Percentiles rank a stretch among this genome's conserved stretches.
Evolutionary conservation across 1,140 invertebrate species (phyloP).

Genomic region (Diachasma alloeum): DNA sequence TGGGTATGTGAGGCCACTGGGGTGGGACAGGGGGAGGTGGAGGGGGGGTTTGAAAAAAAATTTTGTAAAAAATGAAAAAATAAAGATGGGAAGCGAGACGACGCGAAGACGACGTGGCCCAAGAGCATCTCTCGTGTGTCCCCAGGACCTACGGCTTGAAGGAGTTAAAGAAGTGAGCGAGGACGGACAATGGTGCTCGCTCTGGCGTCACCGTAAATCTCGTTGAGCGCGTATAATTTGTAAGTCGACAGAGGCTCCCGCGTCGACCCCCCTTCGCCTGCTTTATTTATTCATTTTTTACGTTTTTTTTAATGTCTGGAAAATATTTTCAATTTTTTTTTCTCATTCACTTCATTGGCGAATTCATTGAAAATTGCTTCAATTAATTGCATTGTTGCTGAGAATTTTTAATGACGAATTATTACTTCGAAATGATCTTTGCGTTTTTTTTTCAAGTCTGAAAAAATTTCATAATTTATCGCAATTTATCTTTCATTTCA

Average conservation of each 20-base stretch:
- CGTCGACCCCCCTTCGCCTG: constrained; percentile 25
- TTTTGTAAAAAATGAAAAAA: neutral
- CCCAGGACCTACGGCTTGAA: constrained; percentile 16
- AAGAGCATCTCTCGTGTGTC: neutral
- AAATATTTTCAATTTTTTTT: neutral
- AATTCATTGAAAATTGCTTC: too few species aligned
- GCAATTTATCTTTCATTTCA: too few species aligned
- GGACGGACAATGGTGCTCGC: constrained; percentile 65
- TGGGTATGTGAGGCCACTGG: neutral
- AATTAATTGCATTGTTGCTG: too few species aligned
- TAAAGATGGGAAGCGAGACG: constrained; percentile 9
- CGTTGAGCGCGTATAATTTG: constrained; percentile 66
- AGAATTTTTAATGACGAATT: too few species aligned
- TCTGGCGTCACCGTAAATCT: constrained; percentile 66
- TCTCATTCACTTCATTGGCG: too few species aligned
- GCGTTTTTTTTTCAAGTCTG: too few species aligned
- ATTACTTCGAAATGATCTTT: too few species aligned
- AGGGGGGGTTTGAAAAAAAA: neutral
- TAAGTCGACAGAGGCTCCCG: constrained; percentile 60
- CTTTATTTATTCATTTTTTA: neutral
- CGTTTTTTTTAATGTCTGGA: neutral
- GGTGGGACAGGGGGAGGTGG: neutral
- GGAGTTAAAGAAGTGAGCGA: constrained; percentile 58
- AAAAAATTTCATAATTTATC: too few species aligned
- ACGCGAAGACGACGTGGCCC: neutral